Base-by-base conservation (phyloP, 2,888 invertebrate genomes). In the Scaeva pyrastri region DNA sequence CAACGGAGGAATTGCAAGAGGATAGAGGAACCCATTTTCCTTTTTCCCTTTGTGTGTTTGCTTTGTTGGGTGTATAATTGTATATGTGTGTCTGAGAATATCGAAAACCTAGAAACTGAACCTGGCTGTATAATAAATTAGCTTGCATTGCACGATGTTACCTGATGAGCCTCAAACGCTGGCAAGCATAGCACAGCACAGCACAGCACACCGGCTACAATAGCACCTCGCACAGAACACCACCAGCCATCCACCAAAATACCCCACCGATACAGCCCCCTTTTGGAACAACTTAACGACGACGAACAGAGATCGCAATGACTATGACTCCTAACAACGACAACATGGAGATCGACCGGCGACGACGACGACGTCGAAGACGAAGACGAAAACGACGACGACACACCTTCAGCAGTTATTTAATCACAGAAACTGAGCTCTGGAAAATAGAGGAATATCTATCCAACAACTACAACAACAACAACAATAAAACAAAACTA, bases 321-420 rank as follows among this genome's bases (percentile, higher is more conserved):
- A 76, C 70, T 70, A 71, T 19, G 62, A 75, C 21, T 48, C 48
- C 23, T 60, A 64, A 64, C 55, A 66, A 66, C 52, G 60, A 77
- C 23, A 39, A 73, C 19, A 12, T 74, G 73, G 48, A n/a, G n/a
- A n/a, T n/a, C n/a, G n/a, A 70, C 56, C 48, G 48, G 6, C 36
- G 31, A n/a, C 16, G 56, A 31, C 26, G 14, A n/a, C 23, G 16
- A 10, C 26, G 26, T 3, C 52, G 74, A 55, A 64, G 26, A 77
- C 66, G 60, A 26, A 50, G 19, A 79, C 50, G 31, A 56, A 45
- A 70, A 76, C 45, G 70, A 79, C 81, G 78, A 88, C 83, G 89
- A 88, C 89, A 89, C 89, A 89, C 89, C 89, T 89, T 89, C 85
- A 87, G 88, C 85, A 86, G 89, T 88, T 89, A 89, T 89, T 89